phyloP scores from a whole-genome alignment of 1,140 invertebrate species.

The Akabosia matsudoensis region DNA sequence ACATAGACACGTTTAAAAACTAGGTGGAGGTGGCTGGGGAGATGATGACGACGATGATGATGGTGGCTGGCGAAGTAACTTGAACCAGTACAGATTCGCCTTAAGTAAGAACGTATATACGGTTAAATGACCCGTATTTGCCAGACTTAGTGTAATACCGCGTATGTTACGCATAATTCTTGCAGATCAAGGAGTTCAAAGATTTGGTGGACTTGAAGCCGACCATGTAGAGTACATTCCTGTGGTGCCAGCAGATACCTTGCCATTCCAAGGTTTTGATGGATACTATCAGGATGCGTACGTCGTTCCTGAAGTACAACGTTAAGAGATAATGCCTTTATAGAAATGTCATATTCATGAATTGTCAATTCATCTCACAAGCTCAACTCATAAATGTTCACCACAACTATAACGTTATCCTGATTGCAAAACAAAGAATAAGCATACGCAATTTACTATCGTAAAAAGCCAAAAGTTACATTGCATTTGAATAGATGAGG shows the following conservation, averaged over 20 bases:
- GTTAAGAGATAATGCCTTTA: neutral
- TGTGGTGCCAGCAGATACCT: neutral
- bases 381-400: slow-evolving; percentile 19
- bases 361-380: neutral
- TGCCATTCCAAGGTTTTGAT: slow-evolving; percentile 15
- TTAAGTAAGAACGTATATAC: neutral
- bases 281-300: slow-evolving; percentile 15
- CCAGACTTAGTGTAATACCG: no score
- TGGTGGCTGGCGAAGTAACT: neutral
- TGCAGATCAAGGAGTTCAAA: slow-evolving; percentile 3
- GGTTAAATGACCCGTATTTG: no score
- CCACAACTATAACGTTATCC: no score
- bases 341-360: neutral
- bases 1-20: slow-evolving; percentile 7
- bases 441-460: neutral
- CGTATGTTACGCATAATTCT: neutral
- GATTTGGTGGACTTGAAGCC: neutral
- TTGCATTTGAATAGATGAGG: no score
- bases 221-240: slow-evolving; percentile 2
- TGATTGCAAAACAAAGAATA: neutral
- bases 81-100: neutral
- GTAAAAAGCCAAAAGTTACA: no score
- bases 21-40: slow-evolving; percentile 33
- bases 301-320: neutral
- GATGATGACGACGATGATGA: slow-evolving; percentile 34